Evolutionary conservation across 1,140 invertebrate genomes (phyloP), one percentile per base, ranked within the genome.

Genomic region (Panonychus citri): DNA sequence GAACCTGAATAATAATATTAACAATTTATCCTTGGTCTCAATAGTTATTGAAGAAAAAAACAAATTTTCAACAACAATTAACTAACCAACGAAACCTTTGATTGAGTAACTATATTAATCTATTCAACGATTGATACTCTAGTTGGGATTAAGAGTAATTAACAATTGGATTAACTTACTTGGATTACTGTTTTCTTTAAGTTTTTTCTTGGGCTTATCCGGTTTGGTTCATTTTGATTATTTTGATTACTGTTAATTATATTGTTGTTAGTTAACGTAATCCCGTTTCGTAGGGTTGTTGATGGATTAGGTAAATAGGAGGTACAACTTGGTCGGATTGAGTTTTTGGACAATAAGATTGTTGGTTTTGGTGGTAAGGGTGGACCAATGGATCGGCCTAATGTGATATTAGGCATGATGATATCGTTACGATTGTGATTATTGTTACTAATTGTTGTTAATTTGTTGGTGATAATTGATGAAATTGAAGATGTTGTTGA

Each of bases 151-250:
- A 10, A 17, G 42, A 17, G 39, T 40, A n/a, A 40, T 34, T 34
- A 7, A 34, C 30, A 12, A 7, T 34, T 34, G 30, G 12, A 34
- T 34, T 34, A 34, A n/a, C 21, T 46, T 19, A 55, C 54, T 73
- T 97, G 91, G 66, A 97, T 94, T 27, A 97, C 86, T 24, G 89
- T 94, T 74, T 75, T 70, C 61, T 12, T 34, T 5, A 34, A 12
- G 12, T 34, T 5, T 5, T 34, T 34, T 34, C 30, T 34, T 34
- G 30, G 30, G 12, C 30, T 34, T 7, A 34, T 34, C 5, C 30
- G 30, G 12, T 34, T 34, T 34, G 30, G 12, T 34, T 34, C 30
- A 1, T 71, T 63, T 39, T 55, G 54, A 43, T 43, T 55, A 28
- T 12, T 48, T 37, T 52, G 66, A 51, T 60, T 65, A 57, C 62